phyloP scores from a whole-genome alignment of 2,113 vertebrate genomes.

The Probosciger aterrimus region DNA sequence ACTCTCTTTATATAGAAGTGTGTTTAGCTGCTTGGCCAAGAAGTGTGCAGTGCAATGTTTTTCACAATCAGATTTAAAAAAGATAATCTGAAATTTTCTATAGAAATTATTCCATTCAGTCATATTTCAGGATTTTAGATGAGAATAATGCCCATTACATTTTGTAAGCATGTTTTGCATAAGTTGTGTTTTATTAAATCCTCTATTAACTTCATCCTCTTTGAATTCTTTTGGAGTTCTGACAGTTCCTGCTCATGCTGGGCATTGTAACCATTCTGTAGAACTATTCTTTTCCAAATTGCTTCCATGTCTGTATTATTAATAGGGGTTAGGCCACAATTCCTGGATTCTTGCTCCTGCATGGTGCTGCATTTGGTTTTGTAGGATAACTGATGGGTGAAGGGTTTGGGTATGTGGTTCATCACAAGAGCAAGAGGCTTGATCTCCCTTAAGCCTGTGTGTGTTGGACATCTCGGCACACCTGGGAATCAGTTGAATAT shows the following conservation, averaged over 20 bases:
- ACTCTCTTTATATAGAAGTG: background rate
- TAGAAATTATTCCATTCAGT: background rate
- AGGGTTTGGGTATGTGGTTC: background rate
- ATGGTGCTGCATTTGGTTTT: background rate
- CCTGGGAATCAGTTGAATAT: background rate
- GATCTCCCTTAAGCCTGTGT: background rate
- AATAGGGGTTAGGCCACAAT: background rate
- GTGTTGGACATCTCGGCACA: background rate
- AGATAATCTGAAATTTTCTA: rapidly evolving
- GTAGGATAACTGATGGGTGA: background rate
- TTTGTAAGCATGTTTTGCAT: background rate
- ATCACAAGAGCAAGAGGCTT: background rate
- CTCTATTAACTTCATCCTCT: background rate
- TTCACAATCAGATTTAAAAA: background rate
- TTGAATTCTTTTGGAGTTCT: background rate
- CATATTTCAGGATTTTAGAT: background rate
- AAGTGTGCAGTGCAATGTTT: background rate
- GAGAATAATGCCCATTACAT: background rate
- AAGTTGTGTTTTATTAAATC: background rate
- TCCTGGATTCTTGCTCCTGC: background rate
- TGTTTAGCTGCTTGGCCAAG: background rate
- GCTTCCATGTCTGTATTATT: background rate
- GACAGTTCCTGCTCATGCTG: background rate
- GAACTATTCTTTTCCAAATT: background rate
- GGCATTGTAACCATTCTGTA: background rate